Base-by-base conservation (phyloP, 2,797 vertebrate genomes). In the Typhlichthys eigenmanni region DNA sequence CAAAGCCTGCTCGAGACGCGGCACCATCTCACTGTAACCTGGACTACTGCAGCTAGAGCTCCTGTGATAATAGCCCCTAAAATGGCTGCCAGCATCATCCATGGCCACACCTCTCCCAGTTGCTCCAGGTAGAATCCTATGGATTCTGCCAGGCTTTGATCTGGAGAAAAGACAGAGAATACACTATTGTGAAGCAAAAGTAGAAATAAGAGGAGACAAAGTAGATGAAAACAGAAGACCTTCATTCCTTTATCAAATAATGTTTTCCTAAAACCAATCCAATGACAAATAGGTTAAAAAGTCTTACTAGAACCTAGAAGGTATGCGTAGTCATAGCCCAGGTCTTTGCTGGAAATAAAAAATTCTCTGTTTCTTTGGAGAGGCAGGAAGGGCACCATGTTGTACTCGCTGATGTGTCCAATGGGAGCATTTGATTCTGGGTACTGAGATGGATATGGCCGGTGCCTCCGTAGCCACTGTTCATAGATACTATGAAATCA, bases 301-400 rank as follows among this genome's bases (percentile, higher is more conserved):
- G 50, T 17, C 10, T 92, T 92, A 98, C 96, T 95, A 80, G 94
- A 66, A 55, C 94, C 87, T 51, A 92, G 87, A 47, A 98, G 87
- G 71, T 95, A 89, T n/a, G 94, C 92, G 54, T 98, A 98, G 54
- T 98, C 95, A 55, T 98, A 98, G 38, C 97, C 96, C 64, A 98
- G 82, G 1, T 96, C 95, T 81, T 92, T 95, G 71, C 96, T 95
- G 51, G 93, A 73, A 58, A 92, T 85, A 72, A 98, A 98, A 82
- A 92, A 98, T 13, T 98, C 96, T 68, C 90, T 92, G 65, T 97
- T 98, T 82, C 87, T 92, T 55, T 93, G 92, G 2, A 97, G 93
- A 3, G 97, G 95, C 59, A 98, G 91, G 76, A 96, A 95, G 8
- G 96, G 97, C 0, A 94, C 96, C 96, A 98, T 98, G 80, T 95